Evolutionary conservation across 2,888 invertebrate species (phyloP).

Genomic region (Smittia sp.): DNA sequence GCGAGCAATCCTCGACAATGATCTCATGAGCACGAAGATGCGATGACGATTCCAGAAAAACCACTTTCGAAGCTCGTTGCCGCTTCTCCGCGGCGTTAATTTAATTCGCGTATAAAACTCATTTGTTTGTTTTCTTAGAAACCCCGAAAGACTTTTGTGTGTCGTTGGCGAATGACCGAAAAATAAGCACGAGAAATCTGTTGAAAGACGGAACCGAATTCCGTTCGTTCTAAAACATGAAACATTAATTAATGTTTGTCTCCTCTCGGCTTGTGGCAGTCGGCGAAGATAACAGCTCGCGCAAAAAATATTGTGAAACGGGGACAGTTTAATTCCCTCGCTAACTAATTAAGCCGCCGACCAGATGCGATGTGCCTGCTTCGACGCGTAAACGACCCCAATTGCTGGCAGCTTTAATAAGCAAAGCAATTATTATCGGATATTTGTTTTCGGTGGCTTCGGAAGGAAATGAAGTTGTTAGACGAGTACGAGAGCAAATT

Average conservation of each 20-base stretch:
- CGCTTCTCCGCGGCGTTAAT: background rate
- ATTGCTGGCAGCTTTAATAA: background rate
- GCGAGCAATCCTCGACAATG: constrained; percentile 6
- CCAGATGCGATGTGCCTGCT: constrained; percentile 11
- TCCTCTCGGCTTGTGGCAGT: background rate
- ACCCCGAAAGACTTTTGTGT: background rate
- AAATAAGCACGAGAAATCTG: constrained; percentile 10
- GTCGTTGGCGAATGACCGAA: background rate
- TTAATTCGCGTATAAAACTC: constrained; percentile 14
- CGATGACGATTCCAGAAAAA: constrained; percentile 18
- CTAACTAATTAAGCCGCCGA: background rate
- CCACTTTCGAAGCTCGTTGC: constrained; percentile 13
- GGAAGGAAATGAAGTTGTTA: constrained; percentile 4
- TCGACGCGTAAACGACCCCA: constrained; percentile 27
- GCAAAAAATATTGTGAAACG: background rate
- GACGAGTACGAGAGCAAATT: background rate
- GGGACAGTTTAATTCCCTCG: constrained; percentile 14
- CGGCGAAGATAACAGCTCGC: background rate
- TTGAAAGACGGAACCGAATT: constrained; percentile 25
- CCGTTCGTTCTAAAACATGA: constrained; percentile 23
- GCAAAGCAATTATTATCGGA: constrained; percentile 18
- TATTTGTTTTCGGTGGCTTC: background rate
- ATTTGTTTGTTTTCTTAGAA: constrained; percentile 30
- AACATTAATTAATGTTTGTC: constrained; percentile 18
- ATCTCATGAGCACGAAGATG: constrained; percentile 19